Percentiles rank a stretch among this genome's conserved stretches.
phyloP scores from a whole-genome alignment of 2,888 invertebrate species.

The Brenthis daphne region DNA sequence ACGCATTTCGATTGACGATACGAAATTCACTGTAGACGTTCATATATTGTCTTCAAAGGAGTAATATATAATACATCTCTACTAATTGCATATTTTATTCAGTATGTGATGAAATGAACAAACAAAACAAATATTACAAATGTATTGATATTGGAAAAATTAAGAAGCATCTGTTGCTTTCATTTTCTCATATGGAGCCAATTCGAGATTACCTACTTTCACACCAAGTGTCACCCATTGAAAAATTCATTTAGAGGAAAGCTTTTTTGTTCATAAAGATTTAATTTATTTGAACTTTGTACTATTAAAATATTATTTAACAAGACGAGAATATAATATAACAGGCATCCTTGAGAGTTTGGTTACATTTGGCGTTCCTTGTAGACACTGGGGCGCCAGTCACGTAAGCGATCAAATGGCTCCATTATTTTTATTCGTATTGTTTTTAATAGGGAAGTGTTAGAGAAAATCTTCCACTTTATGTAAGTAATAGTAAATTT shows the following conservation, averaged over 20 bases:
- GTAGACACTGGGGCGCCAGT: conserved; percentile 26
- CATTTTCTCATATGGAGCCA: background rate
- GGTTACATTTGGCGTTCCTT: conserved; percentile 13
- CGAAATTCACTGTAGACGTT: background rate
- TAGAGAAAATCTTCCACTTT: too few relatives aligned
- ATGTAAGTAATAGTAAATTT: too few relatives aligned
- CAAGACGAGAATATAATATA: conserved; percentile 7
- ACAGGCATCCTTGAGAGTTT: conserved; percentile 17
- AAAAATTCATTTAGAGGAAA: conserved; percentile 3
- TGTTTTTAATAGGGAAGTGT: background rate
- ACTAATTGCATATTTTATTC: too few relatives aligned
- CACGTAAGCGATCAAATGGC: background rate
- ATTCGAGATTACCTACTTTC: background rate
- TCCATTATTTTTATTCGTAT: background rate
- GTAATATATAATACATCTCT: too few relatives aligned
- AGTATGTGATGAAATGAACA: too few relatives aligned
- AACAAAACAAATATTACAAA: too few relatives aligned
- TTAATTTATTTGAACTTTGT: background rate
- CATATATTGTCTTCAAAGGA: background rate
- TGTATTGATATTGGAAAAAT: too few relatives aligned
- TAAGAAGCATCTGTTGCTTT: background rate
- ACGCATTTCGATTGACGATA: conserved; percentile 36
- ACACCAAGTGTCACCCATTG: background rate
- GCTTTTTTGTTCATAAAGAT: background rate
- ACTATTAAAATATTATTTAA: background rate